A percentile compares a stretch with the other conserved stretches of the same genome.
Conservation (phyloP, 2,113 vertebrate species). For the Paratilapia polleni region DNA sequence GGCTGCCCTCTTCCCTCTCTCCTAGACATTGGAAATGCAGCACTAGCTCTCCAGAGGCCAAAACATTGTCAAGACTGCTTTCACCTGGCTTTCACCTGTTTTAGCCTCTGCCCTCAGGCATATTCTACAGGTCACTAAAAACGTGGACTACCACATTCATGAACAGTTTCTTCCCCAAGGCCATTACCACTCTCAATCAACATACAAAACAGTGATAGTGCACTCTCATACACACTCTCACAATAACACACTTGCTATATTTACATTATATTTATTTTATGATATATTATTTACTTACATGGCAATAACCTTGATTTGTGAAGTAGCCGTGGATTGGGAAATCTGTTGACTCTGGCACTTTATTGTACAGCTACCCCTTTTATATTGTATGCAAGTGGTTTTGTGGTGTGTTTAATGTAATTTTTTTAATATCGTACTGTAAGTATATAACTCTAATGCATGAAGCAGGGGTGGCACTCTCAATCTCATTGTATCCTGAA, state of each 20-base stretch:
- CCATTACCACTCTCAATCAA: too few species aligned
- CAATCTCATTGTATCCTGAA: background rate
- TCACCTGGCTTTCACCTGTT: background rate
- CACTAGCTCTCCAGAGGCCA: background rate
- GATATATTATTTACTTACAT: background rate
- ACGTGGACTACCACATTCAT: too few species aligned
- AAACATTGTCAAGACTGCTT: background rate
- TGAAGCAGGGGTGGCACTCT: background rate
- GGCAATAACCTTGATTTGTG: accelerated
- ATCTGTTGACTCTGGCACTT: too few species aligned
- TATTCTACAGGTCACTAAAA: too few species aligned
- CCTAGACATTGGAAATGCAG: background rate
- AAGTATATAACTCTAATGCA: background rate
- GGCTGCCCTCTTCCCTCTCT: accelerated
- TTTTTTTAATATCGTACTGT: background rate
- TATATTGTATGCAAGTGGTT: background rate
- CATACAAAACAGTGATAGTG: too few species aligned
- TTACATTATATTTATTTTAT: too few species aligned
- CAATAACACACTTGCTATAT: too few species aligned
- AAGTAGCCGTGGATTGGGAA: background rate
- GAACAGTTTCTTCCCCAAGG: too few species aligned
- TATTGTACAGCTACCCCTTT: background rate
- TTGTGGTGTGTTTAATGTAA: background rate
- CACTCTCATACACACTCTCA: too few species aligned
- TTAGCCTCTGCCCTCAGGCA: too few species aligned